phyloP scores from a whole-genome alignment of 2,888 invertebrate genomes.

The Neoitamus cyanurus region DNA sequence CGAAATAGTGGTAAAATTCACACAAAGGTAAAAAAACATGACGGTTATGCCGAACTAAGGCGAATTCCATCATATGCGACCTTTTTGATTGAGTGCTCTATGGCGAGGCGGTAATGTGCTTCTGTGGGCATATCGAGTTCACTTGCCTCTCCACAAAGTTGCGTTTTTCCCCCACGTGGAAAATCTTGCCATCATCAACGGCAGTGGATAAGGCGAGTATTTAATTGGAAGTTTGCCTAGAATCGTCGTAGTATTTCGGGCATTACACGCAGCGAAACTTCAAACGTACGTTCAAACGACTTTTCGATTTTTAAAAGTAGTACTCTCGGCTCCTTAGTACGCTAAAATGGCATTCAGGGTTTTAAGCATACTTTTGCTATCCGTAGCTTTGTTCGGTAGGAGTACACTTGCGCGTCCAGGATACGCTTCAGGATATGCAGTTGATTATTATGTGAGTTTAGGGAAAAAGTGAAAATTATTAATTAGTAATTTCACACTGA shows the following conservation, averaged over 20 bases:
- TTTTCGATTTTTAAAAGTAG: neutral
- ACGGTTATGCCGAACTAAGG: constrained; percentile 3
- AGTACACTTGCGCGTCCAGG: constrained; percentile 63
- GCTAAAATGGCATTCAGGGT: constrained; percentile 49
- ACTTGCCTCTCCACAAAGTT: constrained; percentile 30
- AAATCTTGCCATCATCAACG: constrained; percentile 52
- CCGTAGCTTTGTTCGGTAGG: constrained; percentile 60
- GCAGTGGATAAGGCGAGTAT: constrained; percentile 57
- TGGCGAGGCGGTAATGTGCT: neutral
- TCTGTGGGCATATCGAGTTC: neutral
- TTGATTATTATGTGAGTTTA: constrained; percentile 73
- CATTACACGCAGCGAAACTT: constrained; percentile 53
- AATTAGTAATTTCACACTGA: neutral
- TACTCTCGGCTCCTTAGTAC: neutral
- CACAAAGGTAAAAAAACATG: neutral
- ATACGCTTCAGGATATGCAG: constrained; percentile 67
- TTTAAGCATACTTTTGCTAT: constrained; percentile 54
- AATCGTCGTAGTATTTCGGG: constrained; percentile 66
- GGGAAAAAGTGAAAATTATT: neutral
- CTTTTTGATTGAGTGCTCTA: constrained; percentile 28
- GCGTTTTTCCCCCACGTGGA: constrained; percentile 50
- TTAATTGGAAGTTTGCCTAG: constrained; percentile 65
- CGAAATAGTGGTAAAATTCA: constrained; percentile 18
- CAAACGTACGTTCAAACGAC: neutral
- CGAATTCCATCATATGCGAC: constrained; percentile 35